These are phyloP conservation scores for Nephotettix cincticeps DNA, from an alignment of 1,140 invertebrate genomes.

Conservation along the genomic window DNA sequence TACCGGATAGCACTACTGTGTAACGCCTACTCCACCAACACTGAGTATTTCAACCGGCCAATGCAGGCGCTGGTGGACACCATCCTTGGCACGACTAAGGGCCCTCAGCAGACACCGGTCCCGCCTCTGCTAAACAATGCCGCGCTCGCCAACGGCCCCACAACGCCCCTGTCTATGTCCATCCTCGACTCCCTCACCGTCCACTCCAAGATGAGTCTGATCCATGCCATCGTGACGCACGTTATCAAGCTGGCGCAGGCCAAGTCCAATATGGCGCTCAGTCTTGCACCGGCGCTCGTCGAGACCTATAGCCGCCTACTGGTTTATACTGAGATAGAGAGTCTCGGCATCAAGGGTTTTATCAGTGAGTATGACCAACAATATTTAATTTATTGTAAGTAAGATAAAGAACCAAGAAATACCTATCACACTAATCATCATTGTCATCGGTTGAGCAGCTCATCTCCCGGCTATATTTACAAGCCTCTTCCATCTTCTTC, in stretches of 20 bases:
- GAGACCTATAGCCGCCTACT: constrained; percentile 92
- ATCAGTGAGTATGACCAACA: constrained; percentile 84
- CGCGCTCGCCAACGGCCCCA: constrained; percentile 59
- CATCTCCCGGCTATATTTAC: no score
- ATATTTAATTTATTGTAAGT: no score
- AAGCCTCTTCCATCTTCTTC: not conserved
- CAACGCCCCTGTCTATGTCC: constrained; percentile 86
- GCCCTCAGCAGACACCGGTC: constrained; percentile 37
- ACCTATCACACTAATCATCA: no score
- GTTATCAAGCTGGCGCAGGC: constrained; percentile 85
- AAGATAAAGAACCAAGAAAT: no score
- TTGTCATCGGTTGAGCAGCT: no score
- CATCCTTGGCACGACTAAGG: constrained; percentile 62
- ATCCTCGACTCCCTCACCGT: constrained; percentile 93
- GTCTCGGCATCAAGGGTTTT: constrained; percentile 94
- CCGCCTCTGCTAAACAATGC: constrained; percentile 52
- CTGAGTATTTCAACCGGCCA: constrained; percentile 78
- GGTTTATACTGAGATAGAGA: constrained; percentile 96
- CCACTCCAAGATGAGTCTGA: constrained; percentile 86
- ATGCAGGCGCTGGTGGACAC: constrained; percentile 89
- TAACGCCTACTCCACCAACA: constrained; percentile 92
- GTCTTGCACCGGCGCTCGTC: constrained; percentile 83
- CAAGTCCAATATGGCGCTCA: constrained; percentile 68
- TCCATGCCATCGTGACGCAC: constrained; percentile 88
- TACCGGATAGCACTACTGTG: constrained; percentile 89